Base-by-base conservation (phyloP, 64 coral and sea anemone genomes). In the Montipora efflorescens region DNA sequence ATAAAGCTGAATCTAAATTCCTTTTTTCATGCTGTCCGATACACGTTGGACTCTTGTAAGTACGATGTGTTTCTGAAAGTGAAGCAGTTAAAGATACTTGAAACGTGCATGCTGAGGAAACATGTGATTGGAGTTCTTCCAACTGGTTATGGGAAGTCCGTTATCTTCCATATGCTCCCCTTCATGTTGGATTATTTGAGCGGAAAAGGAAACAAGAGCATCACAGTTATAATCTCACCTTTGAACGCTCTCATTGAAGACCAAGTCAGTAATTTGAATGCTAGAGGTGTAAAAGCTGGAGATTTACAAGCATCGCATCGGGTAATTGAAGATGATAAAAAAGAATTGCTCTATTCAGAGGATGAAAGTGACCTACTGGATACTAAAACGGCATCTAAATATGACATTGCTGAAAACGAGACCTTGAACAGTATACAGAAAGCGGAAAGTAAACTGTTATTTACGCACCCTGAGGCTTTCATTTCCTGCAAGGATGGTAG, bases 81-180 rank as follows among this genome's bases (percentile, higher is more conserved):
- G 11, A 89, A 76, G 16, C 87, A 89, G 50, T 14, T 89, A 4
- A 78, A 49, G 16, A 53, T 75, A 36, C 66, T 89, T 71, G 87
- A 89, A 89, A 25, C 46, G 5, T 89, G 73, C 45, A 76, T 76
- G 48, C 22, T 89, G 16, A 22, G 75, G 18, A 59, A 77, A 77
- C 69, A 77, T 59, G 66, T 67, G 2, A 75, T 89, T 77, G 87
- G 69, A 48, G 87, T 77, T 21, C 71, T 77, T 76, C 71, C 68
- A 47, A 88, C 87, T 46, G 87, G 73, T 16, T 89, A 89, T 89
- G 87, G 87, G 7, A 89, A 89, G 58, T 89, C 87, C 0, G 71
- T 89, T 14, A 78, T 89, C 4, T 89, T 89, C 48, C 87, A 89
- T 25, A 45, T 89, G 10, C 87, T 77, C 10, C 87, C 87, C 11